Conservation (phyloP, 2,888 invertebrate genomes). For the Exocentrus adspersus region DNA sequence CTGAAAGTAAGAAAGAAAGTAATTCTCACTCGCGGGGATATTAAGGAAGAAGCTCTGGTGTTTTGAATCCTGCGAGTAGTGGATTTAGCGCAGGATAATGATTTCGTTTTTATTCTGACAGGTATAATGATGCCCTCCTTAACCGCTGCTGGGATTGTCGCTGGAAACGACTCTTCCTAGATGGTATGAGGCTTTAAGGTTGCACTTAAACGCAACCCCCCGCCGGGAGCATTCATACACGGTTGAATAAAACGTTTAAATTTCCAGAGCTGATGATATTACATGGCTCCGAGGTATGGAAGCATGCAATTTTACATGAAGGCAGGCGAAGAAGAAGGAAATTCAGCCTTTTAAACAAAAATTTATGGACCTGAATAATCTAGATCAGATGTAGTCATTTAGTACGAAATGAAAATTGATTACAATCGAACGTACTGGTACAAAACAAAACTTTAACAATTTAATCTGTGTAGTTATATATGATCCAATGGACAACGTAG, state of each 20-base stretch:
- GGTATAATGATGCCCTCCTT: constrained; percentile 24
- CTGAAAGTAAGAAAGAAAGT: constrained; percentile 17
- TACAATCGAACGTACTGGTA: background rate
- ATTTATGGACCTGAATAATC: too few species aligned
- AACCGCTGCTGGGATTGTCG: constrained; percentile 12
- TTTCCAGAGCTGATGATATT: background rate
- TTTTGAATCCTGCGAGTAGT: constrained; percentile 20
- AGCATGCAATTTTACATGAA: too few species aligned
- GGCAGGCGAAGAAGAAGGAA: too few species aligned
- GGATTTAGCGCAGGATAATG: constrained; percentile 26
- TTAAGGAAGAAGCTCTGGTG: constrained; percentile 28
- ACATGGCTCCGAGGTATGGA: too few species aligned
- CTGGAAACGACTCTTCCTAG: background rate
- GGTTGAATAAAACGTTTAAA: background rate
- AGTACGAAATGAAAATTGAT: background rate
- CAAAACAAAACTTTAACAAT: background rate
- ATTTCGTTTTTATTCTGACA: constrained; percentile 30
- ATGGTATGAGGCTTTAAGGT: background rate
- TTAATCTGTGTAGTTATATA: background rate
- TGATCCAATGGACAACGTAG: background rate
- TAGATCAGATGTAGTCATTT: background rate
- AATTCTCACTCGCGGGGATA: constrained; percentile 22
- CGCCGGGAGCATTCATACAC: background rate
- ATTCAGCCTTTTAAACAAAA: too few species aligned
- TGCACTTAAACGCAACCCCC: background rate